Conservation (phyloP, 92 coral and sea anemone species). For the Isaurus tuberculatus region DNA sequence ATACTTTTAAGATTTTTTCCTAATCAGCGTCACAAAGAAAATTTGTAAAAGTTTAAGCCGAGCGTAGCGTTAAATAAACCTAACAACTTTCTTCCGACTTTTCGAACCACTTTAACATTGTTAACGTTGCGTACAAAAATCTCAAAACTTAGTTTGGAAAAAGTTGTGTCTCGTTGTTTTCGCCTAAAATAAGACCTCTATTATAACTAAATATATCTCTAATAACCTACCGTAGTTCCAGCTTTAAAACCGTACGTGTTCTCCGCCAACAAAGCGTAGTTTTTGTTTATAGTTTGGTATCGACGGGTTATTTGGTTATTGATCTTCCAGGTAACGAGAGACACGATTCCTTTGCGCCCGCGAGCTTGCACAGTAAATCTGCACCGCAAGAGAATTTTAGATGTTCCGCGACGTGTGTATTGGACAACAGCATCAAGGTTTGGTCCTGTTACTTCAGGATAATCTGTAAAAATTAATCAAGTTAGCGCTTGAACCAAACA, state of each 20-base stretch:
- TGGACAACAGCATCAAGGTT: conserved; percentile 65
- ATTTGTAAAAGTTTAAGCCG: too few species aligned
- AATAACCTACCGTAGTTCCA: conserved; percentile 79
- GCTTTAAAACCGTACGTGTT: conserved; percentile 80
- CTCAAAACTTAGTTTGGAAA: too few species aligned
- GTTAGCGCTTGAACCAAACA: too few species aligned
- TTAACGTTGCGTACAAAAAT: too few species aligned
- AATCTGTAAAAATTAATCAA: conserved; percentile 44
- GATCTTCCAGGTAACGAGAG: conserved; percentile 73
- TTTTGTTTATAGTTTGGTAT: conserved; percentile 46
- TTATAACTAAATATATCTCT: too few species aligned
- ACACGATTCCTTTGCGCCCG: conserved; percentile 54
- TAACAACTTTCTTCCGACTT: too few species aligned
- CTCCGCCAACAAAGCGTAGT: conserved; percentile 70
- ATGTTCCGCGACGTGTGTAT: conserved; percentile 61
- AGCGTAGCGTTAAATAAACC: too few species aligned
- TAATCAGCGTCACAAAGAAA: too few species aligned
- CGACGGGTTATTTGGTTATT: conserved; percentile 64
- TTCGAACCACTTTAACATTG: too few species aligned
- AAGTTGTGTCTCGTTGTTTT: too few species aligned
- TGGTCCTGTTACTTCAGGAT: conserved; percentile 73
- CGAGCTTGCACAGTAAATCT: conserved; percentile 63
- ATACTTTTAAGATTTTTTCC: too few species aligned
- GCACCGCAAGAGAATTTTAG: conserved; percentile 78
- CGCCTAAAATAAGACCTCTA: too few species aligned